Percentiles rank a stretch among this genome's conserved stretches.
phyloP scores from a whole-genome alignment of 2,797 vertebrate species.

The Smutsia temminckii region DNA sequence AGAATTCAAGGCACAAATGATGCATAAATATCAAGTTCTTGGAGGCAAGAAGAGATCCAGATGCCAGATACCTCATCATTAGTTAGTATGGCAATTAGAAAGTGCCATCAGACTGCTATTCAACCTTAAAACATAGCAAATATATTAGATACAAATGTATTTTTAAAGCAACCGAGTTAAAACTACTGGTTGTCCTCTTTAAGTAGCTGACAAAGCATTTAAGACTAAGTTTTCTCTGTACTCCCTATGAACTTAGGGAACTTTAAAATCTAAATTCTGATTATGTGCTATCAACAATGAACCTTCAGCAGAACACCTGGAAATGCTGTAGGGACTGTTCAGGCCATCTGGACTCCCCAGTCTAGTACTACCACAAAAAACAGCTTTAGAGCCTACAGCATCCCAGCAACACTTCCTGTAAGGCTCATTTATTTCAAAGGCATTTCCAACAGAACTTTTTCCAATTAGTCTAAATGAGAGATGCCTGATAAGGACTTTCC shows the following conservation, averaged over 20 bases:
- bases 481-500: neutral
- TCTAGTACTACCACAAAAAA: slow-evolving; percentile 5
- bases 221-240: neutral
- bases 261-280: slow-evolving; percentile 39
- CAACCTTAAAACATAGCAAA: neutral
- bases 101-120: neutral
- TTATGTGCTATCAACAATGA: neutral
- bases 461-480: slow-evolving; percentile 11
- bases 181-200: neutral
- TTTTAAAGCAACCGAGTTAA: neutral
- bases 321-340: neutral
- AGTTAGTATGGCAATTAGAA: neutral
- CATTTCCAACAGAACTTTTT: slow-evolving; percentile 35
- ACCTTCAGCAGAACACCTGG: neutral
- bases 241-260: neutral
- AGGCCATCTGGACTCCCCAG: neutral
- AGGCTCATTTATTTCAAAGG: slow-evolving; percentile 46
- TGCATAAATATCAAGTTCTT: neutral
- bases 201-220: slow-evolving; percentile 14
- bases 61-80: neutral
- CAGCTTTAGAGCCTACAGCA: neutral
- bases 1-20: slow-evolving; percentile 5
- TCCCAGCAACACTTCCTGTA: neutral
- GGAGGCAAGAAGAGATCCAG: neutral
- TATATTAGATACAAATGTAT: slow-evolving; percentile 22